Base-by-base conservation (phyloP, 2,888 invertebrate genomes). In the Spilarctia lutea region DNA sequence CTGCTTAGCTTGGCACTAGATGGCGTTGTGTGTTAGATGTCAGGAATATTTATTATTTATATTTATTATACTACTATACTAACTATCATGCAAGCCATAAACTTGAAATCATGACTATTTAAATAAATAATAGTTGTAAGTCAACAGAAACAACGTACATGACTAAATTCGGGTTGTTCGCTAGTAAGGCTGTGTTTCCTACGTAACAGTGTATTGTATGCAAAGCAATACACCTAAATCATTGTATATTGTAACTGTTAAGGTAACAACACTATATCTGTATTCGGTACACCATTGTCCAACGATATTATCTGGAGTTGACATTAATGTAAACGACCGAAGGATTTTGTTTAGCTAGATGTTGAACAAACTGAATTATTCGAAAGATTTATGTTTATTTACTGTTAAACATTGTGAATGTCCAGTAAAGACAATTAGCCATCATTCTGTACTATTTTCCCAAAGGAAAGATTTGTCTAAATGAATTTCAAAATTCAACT, bases 141-240 rank as follows among this genome's bases (percentile, higher is more conserved):
- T 63, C 18, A 63, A 66, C n/a, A 52, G 18, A 16, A 63, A 45
- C 67, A 33, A 18, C 52, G 35, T 27, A 11, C 67, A 63, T 48
- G 67, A 39, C 71, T 48, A 39, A 68, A 67, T 65, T 48, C n/a
- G 71, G 68, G 35, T 48, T 39, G 20, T 35, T 68, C 67, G 71
- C 70, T 71, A 71, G 33, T 3, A 76, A 76, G 67, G 48, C 52
- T 39, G 30, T 66, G 35, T 39, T n/a, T 39, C 56, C 52, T 71
- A 74, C 60, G 75, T 72, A 71, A 71, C 52, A 71, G 71, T 72
- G 70, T 76, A 86, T 86, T 86, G 85, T 85, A 84, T 86, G 86
- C 77, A 80, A 86, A 86, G 73, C 70, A 75, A 73, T 76, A 73
- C 35, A 65, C 68, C 8, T 30, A 42, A 73, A 75, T 80, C 75